Evolutionary conservation across 2,113 vertebrate species (phyloP).

Genomic region (Notothenia rossii): DNA sequence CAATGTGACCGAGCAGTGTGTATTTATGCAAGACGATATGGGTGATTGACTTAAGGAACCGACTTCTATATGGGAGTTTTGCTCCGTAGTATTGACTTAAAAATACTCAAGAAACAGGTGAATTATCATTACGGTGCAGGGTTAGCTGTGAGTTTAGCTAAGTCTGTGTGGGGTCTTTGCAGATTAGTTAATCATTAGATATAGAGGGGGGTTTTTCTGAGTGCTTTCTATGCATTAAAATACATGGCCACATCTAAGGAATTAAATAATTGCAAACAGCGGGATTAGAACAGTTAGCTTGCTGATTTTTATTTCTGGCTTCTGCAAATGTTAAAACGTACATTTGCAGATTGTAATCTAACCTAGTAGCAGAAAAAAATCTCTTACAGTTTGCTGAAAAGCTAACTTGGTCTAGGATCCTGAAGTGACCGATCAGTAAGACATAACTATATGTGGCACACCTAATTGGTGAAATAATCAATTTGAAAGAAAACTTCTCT

Average conservation of each 20-base stretch:
- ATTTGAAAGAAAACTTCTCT: not conserved
- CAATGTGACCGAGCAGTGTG: conserved; percentile 32
- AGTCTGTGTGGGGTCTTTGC: not conserved
- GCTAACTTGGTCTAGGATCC: not conserved
- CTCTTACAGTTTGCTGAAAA: not conserved
- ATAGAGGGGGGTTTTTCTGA: not conserved
- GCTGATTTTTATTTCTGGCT: not conserved
- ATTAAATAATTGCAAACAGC: not conserved
- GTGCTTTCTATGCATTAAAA: not conserved
- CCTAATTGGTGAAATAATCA: not conserved
- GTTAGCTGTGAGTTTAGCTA: not conserved
- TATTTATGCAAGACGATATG: conserved; percentile 34
- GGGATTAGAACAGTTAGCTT: not conserved
- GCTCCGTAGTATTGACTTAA: not conserved
- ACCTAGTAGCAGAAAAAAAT: not conserved
- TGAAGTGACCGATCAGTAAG: not conserved
- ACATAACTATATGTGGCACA: not conserved
- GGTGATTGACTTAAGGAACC: conserved; percentile 32
- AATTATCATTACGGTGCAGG: not conserved
- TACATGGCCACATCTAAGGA: not conserved
- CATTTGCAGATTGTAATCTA: not conserved
- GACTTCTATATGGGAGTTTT: conserved; percentile 3
- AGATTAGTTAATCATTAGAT: conserved; percentile 19
- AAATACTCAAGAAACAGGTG: not conserved
- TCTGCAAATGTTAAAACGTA: not conserved